Conservation (phyloP, 2,888 invertebrate species). For the Troides oblongomaculatus region DNA sequence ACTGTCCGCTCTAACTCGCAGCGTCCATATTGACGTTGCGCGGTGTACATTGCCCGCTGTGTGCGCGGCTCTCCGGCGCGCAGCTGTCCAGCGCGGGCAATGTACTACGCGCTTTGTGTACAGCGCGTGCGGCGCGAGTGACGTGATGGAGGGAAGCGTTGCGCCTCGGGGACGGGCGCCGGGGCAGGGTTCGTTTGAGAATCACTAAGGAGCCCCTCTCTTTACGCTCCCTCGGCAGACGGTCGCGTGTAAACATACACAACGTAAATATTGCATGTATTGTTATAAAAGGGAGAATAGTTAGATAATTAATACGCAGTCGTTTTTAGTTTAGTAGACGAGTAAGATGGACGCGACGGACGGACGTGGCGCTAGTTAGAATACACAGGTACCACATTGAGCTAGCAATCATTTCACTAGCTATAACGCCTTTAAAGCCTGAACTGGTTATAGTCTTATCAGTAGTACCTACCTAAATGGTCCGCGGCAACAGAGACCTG, state of each 20-base stretch:
- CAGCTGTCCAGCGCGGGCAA: slow-evolving; percentile 15
- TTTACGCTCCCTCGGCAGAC: slow-evolving; percentile 34
- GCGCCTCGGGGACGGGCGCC: slow-evolving; percentile 31
- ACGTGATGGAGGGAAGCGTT: slow-evolving; percentile 33
- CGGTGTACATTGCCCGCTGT: slow-evolving; percentile 18
- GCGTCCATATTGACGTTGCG: slow-evolving; percentile 28
- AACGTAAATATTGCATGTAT: slow-evolving; percentile 35
- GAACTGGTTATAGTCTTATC: no score
- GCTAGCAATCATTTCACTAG: no score
- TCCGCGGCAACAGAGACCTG: no score
- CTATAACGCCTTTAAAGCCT: no score
- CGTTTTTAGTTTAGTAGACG: no score
- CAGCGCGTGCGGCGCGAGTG: slow-evolving; percentile 29
- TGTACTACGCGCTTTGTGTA: slow-evolving; percentile 22
- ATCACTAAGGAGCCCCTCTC: slow-evolving; percentile 32
- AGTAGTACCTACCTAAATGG: no score
- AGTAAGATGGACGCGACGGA: no score
- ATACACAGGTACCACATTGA: no score
- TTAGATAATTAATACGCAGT: no score
- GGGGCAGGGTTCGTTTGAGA: slow-evolving; percentile 29
- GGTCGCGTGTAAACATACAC: slow-evolving; percentile 32
- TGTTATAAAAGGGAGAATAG: slow-evolving; percentile 2
- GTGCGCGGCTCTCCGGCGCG: slow-evolving; percentile 7
- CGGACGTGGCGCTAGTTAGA: no score
- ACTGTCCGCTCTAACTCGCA: slow-evolving; percentile 21